Percentiles rank a stretch among this genome's conserved stretches.
These are phyloP conservation scores for Ceratotherium simum DNA, from an alignment of 2,113 vertebrate species.

Conservation along the genomic window DNA sequence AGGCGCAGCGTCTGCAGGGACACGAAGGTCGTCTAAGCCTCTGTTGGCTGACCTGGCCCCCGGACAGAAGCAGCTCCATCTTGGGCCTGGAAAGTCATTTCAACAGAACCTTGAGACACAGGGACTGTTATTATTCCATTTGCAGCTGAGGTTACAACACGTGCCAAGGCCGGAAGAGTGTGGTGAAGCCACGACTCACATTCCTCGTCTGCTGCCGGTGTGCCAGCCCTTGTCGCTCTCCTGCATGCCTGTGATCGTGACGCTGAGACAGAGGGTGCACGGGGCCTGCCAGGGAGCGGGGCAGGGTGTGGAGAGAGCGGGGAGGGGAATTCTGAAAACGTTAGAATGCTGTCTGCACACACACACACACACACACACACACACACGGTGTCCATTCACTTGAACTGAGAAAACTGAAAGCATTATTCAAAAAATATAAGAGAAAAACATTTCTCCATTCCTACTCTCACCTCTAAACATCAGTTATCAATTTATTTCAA, in stretches of 20 bases:
- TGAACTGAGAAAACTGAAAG: constrained; percentile 39
- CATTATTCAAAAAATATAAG: neutral
- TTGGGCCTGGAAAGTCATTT: neutral
- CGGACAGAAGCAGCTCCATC: neutral
- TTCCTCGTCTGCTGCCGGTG: neutral
- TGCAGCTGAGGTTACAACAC: neutral
- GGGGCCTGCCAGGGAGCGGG: no score
- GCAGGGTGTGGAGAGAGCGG: neutral
- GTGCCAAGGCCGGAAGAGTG: neutral
- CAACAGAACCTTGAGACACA: neutral
- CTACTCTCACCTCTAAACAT: neutral
- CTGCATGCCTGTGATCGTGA: neutral
- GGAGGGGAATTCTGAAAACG: neutral
- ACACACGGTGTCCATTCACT: neutral
- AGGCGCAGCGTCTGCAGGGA: neutral
- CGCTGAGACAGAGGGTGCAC: neutral
- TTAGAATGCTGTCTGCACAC: neutral
- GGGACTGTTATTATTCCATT: neutral
- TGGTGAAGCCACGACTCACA: neutral
- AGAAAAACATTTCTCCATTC: neutral
- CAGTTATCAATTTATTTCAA: neutral
- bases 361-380: no score
- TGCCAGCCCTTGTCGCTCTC: neutral
- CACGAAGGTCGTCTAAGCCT: neutral
- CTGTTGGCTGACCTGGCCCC: neutral